Evolutionary conservation across 1,140 invertebrate species (phyloP).

Genomic region (Euschistus heros): DNA sequence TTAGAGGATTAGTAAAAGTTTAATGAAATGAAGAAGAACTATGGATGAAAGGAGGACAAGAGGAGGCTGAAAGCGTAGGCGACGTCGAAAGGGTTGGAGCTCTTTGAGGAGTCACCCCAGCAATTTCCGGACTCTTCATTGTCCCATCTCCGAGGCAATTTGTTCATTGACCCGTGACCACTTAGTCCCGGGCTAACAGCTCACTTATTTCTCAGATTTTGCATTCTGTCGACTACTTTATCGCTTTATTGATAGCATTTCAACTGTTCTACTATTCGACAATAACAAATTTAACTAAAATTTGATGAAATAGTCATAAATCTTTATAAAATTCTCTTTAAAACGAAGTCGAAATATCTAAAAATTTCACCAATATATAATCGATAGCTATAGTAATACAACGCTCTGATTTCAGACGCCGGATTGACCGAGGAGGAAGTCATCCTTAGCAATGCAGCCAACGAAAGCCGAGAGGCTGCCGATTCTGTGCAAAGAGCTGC

Average conservation of each 20-base stretch:
- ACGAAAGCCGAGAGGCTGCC: constrained; percentile 61
- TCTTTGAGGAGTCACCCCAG: background rate
- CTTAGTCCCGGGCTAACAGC: background rate
- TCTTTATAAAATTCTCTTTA: too few species aligned
- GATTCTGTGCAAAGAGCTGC: constrained; percentile 60
- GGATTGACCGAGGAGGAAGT: constrained; percentile 83
- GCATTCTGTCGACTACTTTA: too few species aligned
- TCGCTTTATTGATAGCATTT: too few species aligned
- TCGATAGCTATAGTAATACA: too few species aligned
- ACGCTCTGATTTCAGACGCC: constrained; percentile 42
- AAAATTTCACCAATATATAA: too few species aligned
- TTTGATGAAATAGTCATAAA: too few species aligned
- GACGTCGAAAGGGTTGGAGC: background rate
- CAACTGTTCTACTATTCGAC: too few species aligned
- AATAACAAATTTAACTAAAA: too few species aligned
- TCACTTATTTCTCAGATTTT: background rate
- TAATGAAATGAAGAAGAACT: background rate
- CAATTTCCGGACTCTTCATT: constrained; percentile 10
- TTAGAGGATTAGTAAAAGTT: background rate
- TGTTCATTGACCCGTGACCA: background rate
- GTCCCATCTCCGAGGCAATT: constrained; percentile 8
- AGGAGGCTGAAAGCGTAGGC: background rate
- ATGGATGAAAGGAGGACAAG: background rate
- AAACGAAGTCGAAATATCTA: too few species aligned
- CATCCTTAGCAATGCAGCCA: constrained; percentile 64